Evolutionary conservation across 2,797 vertebrate species (phyloP).

Genomic region (Sternotherus odoratus): DNA sequence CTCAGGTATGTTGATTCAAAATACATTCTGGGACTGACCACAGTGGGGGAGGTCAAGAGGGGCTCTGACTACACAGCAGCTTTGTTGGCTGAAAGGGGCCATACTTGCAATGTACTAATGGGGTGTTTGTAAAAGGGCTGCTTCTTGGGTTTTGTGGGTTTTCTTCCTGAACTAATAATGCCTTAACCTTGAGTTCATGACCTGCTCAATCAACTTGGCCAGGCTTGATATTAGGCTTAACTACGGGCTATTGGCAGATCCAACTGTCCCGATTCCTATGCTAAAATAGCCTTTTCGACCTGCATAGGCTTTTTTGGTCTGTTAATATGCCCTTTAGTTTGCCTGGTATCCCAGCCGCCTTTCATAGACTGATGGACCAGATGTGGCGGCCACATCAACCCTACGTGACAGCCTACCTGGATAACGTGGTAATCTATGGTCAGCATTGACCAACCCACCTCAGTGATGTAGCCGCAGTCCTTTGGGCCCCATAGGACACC

Average conservation of each 20-base stretch:
- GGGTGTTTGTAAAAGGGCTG: neutral
- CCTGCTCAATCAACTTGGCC: neutral
- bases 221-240: neutral
- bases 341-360: neutral
- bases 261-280: neutral
- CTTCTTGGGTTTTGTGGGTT: neutral
- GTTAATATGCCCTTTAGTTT: neutral
- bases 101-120: neutral
- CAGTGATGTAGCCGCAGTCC: neutral
- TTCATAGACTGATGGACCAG: neutral
- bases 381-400: neutral
- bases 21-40: neutral
- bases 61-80: neutral
- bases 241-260: neutral
- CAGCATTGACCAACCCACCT: neutral
- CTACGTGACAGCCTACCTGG: neutral
- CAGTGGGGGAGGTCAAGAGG: neutral
- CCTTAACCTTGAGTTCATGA: neutral
- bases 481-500: neutral
- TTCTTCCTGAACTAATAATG: neutral
- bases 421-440: neutral
- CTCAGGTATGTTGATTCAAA: neutral
- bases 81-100: neutral
- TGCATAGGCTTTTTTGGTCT: neutral
- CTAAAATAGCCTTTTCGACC: neutral